Conservation (phyloP, 2,888 invertebrate species). For the Escarpia spicata region DNA sequence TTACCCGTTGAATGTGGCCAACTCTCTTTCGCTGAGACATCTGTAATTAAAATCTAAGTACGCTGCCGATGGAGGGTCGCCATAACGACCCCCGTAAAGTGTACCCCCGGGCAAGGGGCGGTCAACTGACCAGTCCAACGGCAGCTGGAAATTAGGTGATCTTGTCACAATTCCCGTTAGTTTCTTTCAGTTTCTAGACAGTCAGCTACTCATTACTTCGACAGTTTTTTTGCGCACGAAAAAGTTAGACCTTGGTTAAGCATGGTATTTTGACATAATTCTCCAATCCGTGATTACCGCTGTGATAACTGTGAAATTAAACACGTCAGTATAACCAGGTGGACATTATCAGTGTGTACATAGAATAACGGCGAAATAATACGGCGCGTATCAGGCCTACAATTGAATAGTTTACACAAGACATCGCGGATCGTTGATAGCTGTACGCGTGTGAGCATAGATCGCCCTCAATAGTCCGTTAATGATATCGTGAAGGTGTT, state of each 20-base stretch:
- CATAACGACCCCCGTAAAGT: background rate
- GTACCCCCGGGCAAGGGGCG: background rate
- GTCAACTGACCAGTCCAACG: background rate
- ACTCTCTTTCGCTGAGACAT: background rate
- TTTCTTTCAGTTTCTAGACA: background rate
- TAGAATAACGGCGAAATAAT: background rate
- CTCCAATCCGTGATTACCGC: background rate
- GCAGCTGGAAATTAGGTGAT: background rate
- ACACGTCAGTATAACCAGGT: background rate
- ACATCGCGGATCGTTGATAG: background rate
- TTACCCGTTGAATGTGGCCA: background rate
- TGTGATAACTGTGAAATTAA: background rate
- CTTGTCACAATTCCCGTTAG: background rate
- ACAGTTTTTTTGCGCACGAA: background rate
- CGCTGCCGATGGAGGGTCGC: background rate
- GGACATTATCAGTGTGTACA: background rate
- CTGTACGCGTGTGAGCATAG: background rate
- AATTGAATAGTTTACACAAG: constrained; percentile 9
- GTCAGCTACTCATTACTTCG: background rate
- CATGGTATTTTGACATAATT: background rate
- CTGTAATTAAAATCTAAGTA: constrained; percentile 6
- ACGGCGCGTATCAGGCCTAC: background rate
- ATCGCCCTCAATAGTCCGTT: background rate
- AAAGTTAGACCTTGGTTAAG: background rate
- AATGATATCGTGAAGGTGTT: background rate